Conservation (phyloP, 2,888 invertebrate genomes). For the Troides helena region DNA sequence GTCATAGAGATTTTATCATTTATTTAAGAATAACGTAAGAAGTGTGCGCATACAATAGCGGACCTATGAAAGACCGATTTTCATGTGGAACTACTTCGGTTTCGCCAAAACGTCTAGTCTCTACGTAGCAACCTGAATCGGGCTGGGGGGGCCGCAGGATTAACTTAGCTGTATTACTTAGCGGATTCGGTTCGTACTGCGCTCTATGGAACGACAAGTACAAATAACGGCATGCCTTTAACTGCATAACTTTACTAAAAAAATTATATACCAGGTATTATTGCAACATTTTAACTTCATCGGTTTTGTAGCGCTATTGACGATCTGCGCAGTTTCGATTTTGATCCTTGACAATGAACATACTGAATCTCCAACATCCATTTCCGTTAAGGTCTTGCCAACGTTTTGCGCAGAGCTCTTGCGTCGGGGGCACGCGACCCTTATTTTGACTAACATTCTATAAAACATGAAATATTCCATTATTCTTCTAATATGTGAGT, state of each 20-base stretch:
- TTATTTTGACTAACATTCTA: constrained; percentile 51
- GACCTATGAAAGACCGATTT: constrained; percentile 63
- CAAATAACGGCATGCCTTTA: constrained; percentile 67
- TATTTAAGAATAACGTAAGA: constrained; percentile 72
- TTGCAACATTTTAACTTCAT: background rate
- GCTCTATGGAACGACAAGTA: constrained; percentile 69
- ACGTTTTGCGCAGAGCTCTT: constrained; percentile 32
- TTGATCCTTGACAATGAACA: constrained; percentile 7
- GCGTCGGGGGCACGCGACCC: constrained; percentile 40
- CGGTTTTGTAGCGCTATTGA: constrained; percentile 1
- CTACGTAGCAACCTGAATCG: constrained; percentile 51
- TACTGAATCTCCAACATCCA: constrained; percentile 38
- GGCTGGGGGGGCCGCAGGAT: constrained; percentile 49
- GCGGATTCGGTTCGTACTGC: constrained; percentile 52
- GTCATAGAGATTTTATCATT: constrained; percentile 77
- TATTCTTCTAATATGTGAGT: constrained; percentile 55
- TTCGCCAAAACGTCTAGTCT: constrained; percentile 73
- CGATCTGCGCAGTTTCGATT: constrained; percentile 30
- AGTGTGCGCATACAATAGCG: constrained; percentile 57
- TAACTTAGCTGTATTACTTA: constrained; percentile 51
- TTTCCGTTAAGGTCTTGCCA: constrained; percentile 50
- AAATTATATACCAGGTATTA: constrained; percentile 17
- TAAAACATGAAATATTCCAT: constrained; percentile 69
- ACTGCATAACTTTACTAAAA: constrained; percentile 41
- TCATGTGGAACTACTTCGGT: constrained; percentile 67